Base-by-base conservation (phyloP, 2,888 invertebrate species). In the Sturmia bella region DNA sequence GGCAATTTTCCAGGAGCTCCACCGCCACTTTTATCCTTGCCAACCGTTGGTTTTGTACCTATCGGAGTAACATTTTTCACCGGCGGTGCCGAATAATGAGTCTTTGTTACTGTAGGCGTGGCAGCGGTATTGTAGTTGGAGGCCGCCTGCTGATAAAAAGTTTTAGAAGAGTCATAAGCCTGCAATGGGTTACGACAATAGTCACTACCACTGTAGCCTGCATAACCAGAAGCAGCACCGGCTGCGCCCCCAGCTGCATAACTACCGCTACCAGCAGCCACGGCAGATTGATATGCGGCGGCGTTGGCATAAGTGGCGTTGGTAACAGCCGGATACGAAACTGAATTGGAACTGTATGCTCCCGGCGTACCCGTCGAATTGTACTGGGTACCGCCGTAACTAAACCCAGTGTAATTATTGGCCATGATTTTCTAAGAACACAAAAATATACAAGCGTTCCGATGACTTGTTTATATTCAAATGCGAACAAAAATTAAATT, bases 381-480 rank as follows among this genome's bases (percentile, higher is more conserved):
- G 91, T 97, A 97, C 93, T 97, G 97, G 89, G 97, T 96, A 91
- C 97, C 96, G 90, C 96, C 96, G 92, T 97, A 97, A 89, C 96
- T 96, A 94, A 97, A 97, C 91, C 97, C 97, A 92, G 97, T 97
- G 93, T 97, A 97, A 94, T 97, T 97, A 93, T 97, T 97, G 59
- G 82, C 82, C 82, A 82, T 82, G 54, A 32, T 50, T 64, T 70
- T 66, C 66, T 59, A 64, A 2, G 41, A 15, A 52, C 37, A 63
- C 11, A 39, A 32, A 64, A 21, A 57, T 48, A 61, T 45, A 45
- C 19, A 59, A 24, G 66, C 17, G 57, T 61, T 24, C n/a, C 15
- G 27, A 52, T 69, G 15, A 32, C 32, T 32, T 24, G n/a, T 45
- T 48, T 39, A n/a, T 66, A 24, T 24, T 32, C 4, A 32, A 50